These are phyloP conservation scores for Elaphurus davidianus DNA, from an alignment of 2,113 vertebrate genomes.

Conservation along the genomic window DNA sequence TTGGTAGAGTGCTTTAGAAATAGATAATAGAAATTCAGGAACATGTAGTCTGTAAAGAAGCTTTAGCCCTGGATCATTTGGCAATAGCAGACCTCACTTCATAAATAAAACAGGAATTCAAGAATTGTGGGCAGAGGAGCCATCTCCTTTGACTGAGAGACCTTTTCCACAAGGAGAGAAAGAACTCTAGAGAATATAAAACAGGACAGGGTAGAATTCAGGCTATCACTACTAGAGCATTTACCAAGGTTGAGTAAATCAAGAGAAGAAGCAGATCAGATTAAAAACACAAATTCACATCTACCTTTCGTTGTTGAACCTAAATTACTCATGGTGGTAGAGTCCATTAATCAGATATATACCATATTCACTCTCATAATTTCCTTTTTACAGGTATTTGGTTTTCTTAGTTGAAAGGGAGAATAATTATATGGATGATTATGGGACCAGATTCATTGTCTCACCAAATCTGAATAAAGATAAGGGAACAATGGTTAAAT, in stretches of 20 bases:
- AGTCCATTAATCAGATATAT: neutral
- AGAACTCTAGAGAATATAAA: neutral
- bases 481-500: neutral
- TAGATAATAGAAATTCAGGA: neutral
- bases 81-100: neutral
- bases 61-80: neutral
- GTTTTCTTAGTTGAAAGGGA: neutral
- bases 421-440: neutral
- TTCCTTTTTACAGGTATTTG: neutral
- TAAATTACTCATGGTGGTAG: neutral
- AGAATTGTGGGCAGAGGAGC: neutral
- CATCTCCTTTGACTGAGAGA: neutral
- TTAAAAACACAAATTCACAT: neutral
- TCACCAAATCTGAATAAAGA: neutral
- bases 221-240: neutral
- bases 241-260: neutral
- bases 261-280: neutral
- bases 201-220: neutral
- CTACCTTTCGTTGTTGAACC: neutral
- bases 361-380: neutral
- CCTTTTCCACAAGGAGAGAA: neutral
- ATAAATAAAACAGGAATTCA: neutral
- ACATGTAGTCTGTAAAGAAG: neutral
- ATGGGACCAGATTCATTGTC: neutral
- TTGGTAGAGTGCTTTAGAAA: accelerated